Evolutionary conservation across 2,797 vertebrate genomes (phyloP).

Genomic region (Characodon lateralis): DNA sequence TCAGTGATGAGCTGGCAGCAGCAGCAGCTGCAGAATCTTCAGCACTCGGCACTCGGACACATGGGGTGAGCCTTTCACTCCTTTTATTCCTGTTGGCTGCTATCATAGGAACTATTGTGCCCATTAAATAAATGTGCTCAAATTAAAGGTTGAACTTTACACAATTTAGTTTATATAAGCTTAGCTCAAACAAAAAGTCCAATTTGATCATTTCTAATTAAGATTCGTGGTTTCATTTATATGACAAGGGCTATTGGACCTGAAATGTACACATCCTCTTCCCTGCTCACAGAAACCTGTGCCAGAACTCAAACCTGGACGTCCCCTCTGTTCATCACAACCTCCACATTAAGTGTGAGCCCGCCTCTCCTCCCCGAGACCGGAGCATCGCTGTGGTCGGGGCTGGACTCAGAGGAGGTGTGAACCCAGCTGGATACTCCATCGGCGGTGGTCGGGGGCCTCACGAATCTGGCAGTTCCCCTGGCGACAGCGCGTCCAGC

Average conservation of each 20-base stretch:
- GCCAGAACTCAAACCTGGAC: slow-evolving; percentile 94
- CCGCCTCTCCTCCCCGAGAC: slow-evolving; percentile 95
- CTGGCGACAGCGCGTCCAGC: slow-evolving; percentile 95
- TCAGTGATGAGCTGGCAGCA: slow-evolving; percentile 93
- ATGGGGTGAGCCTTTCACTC: slow-evolving; percentile 85
- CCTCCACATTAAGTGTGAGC: slow-evolving; percentile 98
- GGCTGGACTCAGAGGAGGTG: slow-evolving; percentile 34
- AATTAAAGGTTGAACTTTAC: no score
- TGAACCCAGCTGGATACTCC: slow-evolving; percentile 47
- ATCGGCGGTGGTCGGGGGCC: slow-evolving; percentile 29
- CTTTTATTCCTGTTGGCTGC: background rate
- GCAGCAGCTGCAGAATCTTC: slow-evolving; percentile 91
- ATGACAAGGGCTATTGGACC: no score
- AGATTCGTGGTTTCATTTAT: background rate
- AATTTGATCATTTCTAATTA: background rate
- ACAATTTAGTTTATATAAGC: no score
- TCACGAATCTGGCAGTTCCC: slow-evolving; percentile 88
- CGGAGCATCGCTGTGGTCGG: slow-evolving; percentile 64
- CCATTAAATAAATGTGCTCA: no score
- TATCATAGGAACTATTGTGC: background rate
- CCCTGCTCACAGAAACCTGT: slow-evolving; percentile 90
- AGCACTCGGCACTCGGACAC: slow-evolving; percentile 90
- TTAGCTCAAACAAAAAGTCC: background rate
- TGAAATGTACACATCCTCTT: slow-evolving; percentile 29
- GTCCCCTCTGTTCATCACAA: slow-evolving; percentile 88